phyloP scores from a whole-genome alignment of 2,113 vertebrate genomes.

The Festucalex cinctus region DNA sequence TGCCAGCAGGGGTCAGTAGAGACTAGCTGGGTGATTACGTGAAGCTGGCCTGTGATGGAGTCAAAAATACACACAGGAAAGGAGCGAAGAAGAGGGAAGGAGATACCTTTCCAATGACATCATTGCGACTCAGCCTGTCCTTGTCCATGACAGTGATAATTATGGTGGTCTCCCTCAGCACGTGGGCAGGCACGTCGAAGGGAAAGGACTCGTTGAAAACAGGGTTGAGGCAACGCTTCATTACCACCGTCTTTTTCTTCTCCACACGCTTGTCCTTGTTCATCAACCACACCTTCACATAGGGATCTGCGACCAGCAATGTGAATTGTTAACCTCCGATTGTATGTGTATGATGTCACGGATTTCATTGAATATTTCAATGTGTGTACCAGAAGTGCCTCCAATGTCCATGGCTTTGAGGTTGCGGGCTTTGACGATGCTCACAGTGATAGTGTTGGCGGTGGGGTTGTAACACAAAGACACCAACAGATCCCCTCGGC shows the following conservation, averaged over 20 bases:
- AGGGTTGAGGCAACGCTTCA: slow-evolving; percentile 96
- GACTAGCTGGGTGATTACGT: slow-evolving; percentile 35
- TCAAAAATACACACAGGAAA: slow-evolving; percentile 34
- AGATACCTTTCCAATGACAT: slow-evolving; percentile 96
- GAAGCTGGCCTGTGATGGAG: slow-evolving; percentile 30
- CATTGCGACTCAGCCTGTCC: slow-evolving; percentile 95
- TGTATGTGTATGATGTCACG: neutral
- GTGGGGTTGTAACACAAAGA: slow-evolving; percentile 98
- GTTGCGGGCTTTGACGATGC: slow-evolving; percentile 98
- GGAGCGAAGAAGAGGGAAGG: slow-evolving; percentile 31
- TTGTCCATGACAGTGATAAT: slow-evolving; percentile 99
- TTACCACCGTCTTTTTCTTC: slow-evolving; percentile 98
- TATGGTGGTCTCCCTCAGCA: slow-evolving; percentile 96
- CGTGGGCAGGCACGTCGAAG: slow-evolving; percentile 95
- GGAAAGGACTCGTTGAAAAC: slow-evolving; percentile 98
- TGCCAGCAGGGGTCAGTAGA: slow-evolving; percentile 68
- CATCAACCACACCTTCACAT: slow-evolving; percentile 99
- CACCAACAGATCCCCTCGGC: slow-evolving; percentile 93
- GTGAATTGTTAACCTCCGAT: neutral
- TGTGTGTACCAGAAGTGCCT: slow-evolving; percentile 87
- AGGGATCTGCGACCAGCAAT: slow-evolving; percentile 80
- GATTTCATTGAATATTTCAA: neutral
- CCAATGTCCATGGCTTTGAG: slow-evolving; percentile 99
- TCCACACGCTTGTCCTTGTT: slow-evolving; percentile 98
- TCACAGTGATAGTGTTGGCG: slow-evolving; percentile 96